Percentiles rank a stretch among this genome's conserved stretches.
phyloP scores from a whole-genome alignment of 2,888 invertebrate species.

The Papilio elwesi region DNA sequence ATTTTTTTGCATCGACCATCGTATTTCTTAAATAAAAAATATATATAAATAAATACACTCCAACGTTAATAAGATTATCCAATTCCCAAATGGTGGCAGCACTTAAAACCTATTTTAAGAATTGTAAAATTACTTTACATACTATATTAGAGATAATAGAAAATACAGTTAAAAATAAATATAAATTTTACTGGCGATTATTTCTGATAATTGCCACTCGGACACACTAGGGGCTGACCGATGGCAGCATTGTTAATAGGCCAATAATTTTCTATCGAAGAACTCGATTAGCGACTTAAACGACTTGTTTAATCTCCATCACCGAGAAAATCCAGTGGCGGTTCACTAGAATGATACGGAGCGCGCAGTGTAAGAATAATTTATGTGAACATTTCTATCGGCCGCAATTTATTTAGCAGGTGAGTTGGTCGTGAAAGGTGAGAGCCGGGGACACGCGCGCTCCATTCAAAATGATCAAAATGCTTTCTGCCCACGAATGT shows the following conservation, averaged over 20 bases:
- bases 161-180: constrained; percentile 13
- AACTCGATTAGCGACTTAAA: constrained; percentile 43
- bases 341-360: constrained; percentile 52
- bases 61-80: background rate
- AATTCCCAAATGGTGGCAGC: no score
- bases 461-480: constrained; percentile 17
- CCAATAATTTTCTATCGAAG: constrained; percentile 32
- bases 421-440: constrained; percentile 62
- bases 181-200: constrained; percentile 16
- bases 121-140: no score
- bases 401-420: constrained; percentile 67
- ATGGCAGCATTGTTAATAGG: constrained; percentile 19
- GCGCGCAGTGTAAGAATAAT: constrained; percentile 61
- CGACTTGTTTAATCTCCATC: constrained; percentile 44
- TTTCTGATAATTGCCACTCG: constrained; percentile 14
- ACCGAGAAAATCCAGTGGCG: constrained; percentile 52
- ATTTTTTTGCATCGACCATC: constrained; percentile 6
- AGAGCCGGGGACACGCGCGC: constrained; percentile 45
- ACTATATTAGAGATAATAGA: background rate
- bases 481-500: constrained; percentile 22
- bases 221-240: constrained; percentile 16
- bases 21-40: constrained; percentile 17
- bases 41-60: constrained; percentile 6
- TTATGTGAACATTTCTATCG: constrained; percentile 68
- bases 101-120: no score